Conservation (phyloP, 2,797 vertebrate genomes). For the Orestias chungarensis region DNA sequence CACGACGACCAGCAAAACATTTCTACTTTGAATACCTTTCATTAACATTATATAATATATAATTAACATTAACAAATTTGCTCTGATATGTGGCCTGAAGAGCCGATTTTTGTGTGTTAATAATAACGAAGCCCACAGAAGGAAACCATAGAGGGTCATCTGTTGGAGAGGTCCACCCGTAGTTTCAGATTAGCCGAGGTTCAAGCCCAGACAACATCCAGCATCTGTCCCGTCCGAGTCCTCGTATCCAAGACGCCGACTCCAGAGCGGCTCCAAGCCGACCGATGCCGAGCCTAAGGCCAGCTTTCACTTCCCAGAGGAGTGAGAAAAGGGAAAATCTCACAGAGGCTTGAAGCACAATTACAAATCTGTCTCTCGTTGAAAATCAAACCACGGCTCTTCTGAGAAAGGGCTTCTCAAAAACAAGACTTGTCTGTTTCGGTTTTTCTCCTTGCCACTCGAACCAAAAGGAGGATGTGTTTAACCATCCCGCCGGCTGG, state of each 20-base stretch:
- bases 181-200: conserved; percentile 14
- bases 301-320: conserved; percentile 23
- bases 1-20: background rate
- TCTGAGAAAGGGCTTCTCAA: conserved; percentile 6
- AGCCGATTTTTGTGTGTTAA: conserved; percentile 12
- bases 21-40: background rate
- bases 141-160: background rate
- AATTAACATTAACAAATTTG: background rate
- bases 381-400: conserved; percentile 6
- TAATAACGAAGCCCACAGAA: conserved; percentile 4
- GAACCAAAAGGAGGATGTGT: conserved; percentile 11
- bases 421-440: background rate
- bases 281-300: conserved; percentile 4
- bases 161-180: conserved; percentile 10
- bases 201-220: conserved; percentile 32
- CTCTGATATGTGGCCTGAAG: background rate
- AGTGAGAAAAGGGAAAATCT: conserved; percentile 12
- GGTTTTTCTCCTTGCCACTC: background rate
- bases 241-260: conserved; percentile 25
- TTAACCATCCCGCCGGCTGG: background rate
- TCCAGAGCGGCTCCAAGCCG: conserved; percentile 8
- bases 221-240: conserved; percentile 38
- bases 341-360: conserved; percentile 11
- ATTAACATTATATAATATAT: too few species aligned
- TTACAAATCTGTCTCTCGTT: conserved; percentile 16